A percentile compares a stretch with the other conserved stretches of the same genome.
These are phyloP conservation scores for Spicauda simplicius DNA, from an alignment of 2,888 invertebrate genomes.

Conservation along the genomic window DNA sequence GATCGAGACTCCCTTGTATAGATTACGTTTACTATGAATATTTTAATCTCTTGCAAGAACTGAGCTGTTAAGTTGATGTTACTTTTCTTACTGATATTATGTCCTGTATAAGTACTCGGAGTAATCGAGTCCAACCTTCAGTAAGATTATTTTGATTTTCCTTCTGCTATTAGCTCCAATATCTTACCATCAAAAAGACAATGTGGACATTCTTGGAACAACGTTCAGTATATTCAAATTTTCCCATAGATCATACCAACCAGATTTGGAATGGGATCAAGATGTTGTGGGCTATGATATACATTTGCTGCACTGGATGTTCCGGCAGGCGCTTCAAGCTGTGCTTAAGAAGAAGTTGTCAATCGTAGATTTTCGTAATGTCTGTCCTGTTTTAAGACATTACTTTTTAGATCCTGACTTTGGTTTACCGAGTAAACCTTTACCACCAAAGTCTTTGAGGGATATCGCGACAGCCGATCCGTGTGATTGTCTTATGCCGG, in stretches of 20 bases:
- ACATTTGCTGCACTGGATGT: conserved; percentile 72
- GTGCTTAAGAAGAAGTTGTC: conserved; percentile 55
- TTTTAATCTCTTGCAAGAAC: too few relatives aligned
- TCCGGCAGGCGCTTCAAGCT: conserved; percentile 67
- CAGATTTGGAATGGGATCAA: conserved; percentile 68
- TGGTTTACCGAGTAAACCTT: conserved; percentile 63
- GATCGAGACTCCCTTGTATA: too few relatives aligned
- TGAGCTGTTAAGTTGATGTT: too few relatives aligned
- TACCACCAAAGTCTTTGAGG: conserved; percentile 51
- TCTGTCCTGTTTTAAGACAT: conserved; percentile 57
- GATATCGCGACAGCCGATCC: conserved; percentile 57
- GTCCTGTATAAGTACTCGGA: too few relatives aligned
- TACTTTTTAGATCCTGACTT: conserved; percentile 72
- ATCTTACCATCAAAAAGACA: not conserved
- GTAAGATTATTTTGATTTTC: too few relatives aligned
- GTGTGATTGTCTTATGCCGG: conserved; percentile 67
- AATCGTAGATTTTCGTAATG: conserved; percentile 50
- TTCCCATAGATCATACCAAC: conserved; percentile 64
- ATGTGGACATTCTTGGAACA: too few relatives aligned
- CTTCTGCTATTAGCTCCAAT: too few relatives aligned
- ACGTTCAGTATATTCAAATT: not conserved
- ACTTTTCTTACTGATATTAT: too few relatives aligned
- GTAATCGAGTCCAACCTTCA: not conserved
- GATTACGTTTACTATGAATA: too few relatives aligned
- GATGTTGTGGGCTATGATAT: conserved; percentile 61